These are phyloP conservation scores for Galaxea fascicularis DNA, from an alignment of 92 coral and sea anemone species.

Conservation along the genomic window DNA sequence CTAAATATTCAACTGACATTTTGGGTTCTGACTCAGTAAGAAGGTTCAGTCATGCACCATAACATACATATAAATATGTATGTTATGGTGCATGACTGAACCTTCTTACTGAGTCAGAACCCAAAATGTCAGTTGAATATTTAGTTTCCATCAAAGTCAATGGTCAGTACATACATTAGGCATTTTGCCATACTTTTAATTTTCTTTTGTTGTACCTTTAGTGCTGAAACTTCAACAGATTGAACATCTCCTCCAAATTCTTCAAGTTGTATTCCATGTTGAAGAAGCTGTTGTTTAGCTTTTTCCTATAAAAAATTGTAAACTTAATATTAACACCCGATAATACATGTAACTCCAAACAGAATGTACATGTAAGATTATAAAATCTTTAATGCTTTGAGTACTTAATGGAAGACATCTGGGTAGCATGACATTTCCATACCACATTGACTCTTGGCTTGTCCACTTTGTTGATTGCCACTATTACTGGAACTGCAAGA, in stretches of 20 bases:
- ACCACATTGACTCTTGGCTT: conserved; percentile 93
- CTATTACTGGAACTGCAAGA: conserved; percentile 88
- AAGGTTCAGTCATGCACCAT: no score
- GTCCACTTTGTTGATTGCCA: conserved; percentile 95
- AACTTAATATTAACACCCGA: neutral
- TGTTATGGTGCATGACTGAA: no score
- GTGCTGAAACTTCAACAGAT: conserved; percentile 91
- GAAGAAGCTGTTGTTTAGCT: conserved; percentile 89
- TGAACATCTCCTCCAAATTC: conserved; percentile 99
- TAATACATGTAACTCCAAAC: neutral
- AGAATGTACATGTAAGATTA: no score
- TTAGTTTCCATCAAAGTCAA: no score
- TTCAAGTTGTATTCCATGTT: conserved; percentile 93
- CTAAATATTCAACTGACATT: no score
- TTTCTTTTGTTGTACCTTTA: conserved; percentile 58
- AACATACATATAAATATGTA: no score
- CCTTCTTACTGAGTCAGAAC: no score
- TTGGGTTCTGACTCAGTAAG: no score
- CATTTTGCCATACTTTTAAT: neutral
- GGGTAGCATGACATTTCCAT: neutral
- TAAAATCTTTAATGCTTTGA: no score
- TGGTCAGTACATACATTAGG: no score
- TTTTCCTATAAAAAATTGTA: conserved; percentile 51
- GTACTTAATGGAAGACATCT: no score
- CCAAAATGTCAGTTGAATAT: no score